phyloP scores from a whole-genome alignment of 2,888 invertebrate genomes.

The Ectemnius lituratus region DNA sequence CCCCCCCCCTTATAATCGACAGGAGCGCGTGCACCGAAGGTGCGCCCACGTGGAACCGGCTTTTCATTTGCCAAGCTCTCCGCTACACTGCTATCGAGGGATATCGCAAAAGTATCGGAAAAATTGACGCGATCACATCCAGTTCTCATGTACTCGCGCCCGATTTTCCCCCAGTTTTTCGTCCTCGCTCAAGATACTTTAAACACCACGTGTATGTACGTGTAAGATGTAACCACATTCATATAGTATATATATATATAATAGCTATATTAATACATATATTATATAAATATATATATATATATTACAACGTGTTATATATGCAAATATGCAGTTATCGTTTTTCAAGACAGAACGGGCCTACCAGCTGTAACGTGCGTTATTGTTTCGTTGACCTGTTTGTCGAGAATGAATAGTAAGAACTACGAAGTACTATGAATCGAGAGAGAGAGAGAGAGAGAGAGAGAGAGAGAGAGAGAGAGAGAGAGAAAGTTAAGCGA shows the following conservation, averaged over 20 bases:
- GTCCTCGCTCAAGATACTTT: conserved; percentile 43
- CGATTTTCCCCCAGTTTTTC: conserved; percentile 39
- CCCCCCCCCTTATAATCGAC: conserved; percentile 43
- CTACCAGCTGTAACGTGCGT: conserved; percentile 58
- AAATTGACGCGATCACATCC: conserved; percentile 6
- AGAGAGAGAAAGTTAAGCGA: not conserved
- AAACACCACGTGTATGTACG: conserved; percentile 41
- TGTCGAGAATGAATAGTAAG: conserved; percentile 21
- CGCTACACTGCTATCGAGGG: conserved; percentile 7
- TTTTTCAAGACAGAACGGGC: conserved; percentile 60
- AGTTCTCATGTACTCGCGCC: not conserved
- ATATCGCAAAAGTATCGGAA: not conserved
- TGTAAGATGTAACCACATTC: conserved; percentile 23
- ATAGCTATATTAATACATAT: conserved; percentile 29
- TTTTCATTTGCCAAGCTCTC: too few relatives aligned
- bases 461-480: not conserved
- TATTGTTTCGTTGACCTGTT: conserved; percentile 35
- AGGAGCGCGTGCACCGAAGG: conserved; percentile 22
- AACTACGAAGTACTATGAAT: not conserved
- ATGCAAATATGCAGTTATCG: conserved; percentile 54
- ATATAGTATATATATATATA: conserved; percentile 28
- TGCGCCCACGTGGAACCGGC: not conserved
- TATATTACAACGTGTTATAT: conserved; percentile 46
- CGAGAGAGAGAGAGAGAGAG: conserved; percentile 7
- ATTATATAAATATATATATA: conserved; percentile 28